phyloP scores from a whole-genome alignment of 2,113 vertebrate species.

The Piaya cayana region DNA sequence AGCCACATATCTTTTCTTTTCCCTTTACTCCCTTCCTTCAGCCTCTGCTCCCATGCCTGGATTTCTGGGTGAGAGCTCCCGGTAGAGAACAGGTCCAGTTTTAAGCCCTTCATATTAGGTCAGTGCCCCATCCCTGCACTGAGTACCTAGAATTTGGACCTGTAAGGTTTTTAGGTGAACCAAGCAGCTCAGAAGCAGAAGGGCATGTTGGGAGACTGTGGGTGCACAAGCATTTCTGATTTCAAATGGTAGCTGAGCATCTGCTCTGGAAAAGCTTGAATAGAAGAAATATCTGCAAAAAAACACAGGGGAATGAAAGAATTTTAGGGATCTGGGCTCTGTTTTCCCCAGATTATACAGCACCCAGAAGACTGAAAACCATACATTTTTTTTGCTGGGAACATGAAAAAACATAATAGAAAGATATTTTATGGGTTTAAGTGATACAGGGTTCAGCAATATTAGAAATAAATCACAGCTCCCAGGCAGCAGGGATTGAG shows the following conservation, averaged over 20 bases:
- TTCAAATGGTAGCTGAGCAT: neutral
- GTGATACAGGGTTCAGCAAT: neutral
- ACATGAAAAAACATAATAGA: accelerated
- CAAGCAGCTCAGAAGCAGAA: neutral
- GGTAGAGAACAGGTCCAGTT: neutral
- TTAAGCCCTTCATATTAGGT: neutral
- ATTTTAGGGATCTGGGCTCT: neutral
- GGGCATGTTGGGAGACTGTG: accelerated
- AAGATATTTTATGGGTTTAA: neutral
- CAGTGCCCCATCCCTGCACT: neutral
- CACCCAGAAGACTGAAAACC: neutral
- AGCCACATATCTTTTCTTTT: neutral
- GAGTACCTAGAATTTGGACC: neutral
- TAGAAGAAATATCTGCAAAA: neutral
- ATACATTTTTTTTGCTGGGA: accelerated
- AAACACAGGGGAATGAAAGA: neutral
- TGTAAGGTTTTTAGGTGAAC: neutral
- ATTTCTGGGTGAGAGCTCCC: neutral
- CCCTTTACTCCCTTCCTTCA: neutral
- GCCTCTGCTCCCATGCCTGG: neutral
- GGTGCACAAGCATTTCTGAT: neutral
- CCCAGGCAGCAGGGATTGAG: neutral
- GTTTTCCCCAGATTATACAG: neutral
- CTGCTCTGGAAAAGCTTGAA: neutral
- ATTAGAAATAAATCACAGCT: neutral